Evolutionary conservation across 2,888 invertebrate genomes (phyloP).

Genomic region (Capitulum mitella): DNA sequence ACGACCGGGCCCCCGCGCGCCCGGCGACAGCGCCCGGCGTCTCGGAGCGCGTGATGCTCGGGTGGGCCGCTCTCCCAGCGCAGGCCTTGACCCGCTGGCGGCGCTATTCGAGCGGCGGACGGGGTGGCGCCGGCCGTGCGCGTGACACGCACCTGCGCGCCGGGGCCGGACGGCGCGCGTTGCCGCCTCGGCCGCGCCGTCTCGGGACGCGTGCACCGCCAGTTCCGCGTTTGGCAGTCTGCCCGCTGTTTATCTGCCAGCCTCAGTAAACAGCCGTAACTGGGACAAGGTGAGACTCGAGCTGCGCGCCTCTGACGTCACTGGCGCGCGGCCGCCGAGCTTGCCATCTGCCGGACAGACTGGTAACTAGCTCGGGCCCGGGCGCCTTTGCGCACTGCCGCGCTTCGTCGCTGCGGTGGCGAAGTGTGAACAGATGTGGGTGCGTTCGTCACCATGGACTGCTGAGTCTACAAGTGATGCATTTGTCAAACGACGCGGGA

Average conservation of each 20-base stretch:
- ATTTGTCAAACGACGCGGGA: too few relatives aligned
- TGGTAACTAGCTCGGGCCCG: too few relatives aligned
- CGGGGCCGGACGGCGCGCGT: background rate
- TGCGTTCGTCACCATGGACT: too few relatives aligned
- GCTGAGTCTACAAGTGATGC: too few relatives aligned
- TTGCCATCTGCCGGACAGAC: background rate
- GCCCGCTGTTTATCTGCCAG: background rate
- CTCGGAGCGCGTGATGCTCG: too few relatives aligned
- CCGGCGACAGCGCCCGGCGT: too few relatives aligned
- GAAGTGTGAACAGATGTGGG: too few relatives aligned
- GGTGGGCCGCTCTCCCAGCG: too few relatives aligned
- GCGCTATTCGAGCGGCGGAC: background rate
- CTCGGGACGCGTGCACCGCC: background rate
- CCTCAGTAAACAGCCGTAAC: background rate
- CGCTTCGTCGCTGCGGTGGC: too few relatives aligned
- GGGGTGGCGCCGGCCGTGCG: too few relatives aligned
- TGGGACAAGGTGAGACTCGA: conserved; percentile 15
- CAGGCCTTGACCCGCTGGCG: background rate
- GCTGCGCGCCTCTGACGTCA: background rate
- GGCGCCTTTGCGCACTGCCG: too few relatives aligned
- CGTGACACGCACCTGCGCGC: background rate
- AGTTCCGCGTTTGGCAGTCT: background rate
- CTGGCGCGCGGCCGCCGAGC: background rate
- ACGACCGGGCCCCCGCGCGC: too few relatives aligned
- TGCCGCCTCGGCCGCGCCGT: background rate